Evolutionary conservation across 2,113 vertebrate species (phyloP), one percentile per base, ranked within the genome.

Genomic region (Maccullochella peelii): DNA sequence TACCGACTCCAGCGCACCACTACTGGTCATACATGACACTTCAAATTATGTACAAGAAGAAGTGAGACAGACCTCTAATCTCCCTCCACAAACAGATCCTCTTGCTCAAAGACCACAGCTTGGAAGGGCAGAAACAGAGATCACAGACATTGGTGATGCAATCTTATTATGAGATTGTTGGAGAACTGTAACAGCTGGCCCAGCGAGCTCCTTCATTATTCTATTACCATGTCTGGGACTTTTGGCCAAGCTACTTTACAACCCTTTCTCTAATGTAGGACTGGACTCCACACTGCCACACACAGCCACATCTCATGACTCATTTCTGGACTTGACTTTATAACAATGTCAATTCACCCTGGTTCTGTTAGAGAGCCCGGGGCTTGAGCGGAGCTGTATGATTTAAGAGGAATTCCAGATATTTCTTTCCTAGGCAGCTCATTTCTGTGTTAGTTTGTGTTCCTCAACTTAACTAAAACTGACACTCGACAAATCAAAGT

Each of bases 281-380:
- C 89, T 73, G 61, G 85, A 90, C 84, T 84, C 57, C 61, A 86
- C 69, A 40, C 65, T 36, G 78, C 47, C 77, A 83, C 81, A 83
- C 68, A 72, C 58, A 83, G 87, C 79, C 66, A 73, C 83, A 84
- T 87, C 77, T 88, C 80, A 88, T 85, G 82, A 93, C 87, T 89
- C 84, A 90, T 52, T 91, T 73, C 84, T 82, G 77, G 84, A 87
- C 73, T 82, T 85, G 82, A 88, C 86, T 92, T 92, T 91, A 80
- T 78, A 88, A 84, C 91, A 91, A 90, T 90, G 90, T 93, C 84
- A 90, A 40, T 90, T 86, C 81, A 79, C 57, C 67, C 72, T 62
- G 58, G 74, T 84, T 85, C 61, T 83, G 47, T 83, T 71, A n/a
- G 59, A 71, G 49, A 83, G 77, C 89, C 82, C 0, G 1, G 27